phyloP scores from a whole-genome alignment of 2,113 vertebrate genomes.

The Vulpes vulpes region DNA sequence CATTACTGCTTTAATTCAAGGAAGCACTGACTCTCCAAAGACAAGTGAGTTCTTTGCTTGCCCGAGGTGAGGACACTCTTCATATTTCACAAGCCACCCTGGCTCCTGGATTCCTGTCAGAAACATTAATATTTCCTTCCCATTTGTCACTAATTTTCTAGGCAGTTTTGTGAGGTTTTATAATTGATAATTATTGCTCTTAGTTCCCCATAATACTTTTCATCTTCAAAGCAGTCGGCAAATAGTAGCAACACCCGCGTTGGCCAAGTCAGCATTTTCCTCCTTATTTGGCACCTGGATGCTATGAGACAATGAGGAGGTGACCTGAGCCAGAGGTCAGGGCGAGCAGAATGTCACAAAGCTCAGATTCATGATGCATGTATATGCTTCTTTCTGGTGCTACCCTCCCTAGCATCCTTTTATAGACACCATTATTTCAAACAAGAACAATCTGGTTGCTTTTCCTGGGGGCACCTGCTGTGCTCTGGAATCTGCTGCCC shows the following conservation, averaged over 20 bases:
- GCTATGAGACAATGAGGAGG: background rate
- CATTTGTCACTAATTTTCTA: conserved; percentile 16
- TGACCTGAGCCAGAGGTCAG: background rate
- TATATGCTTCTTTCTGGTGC: background rate
- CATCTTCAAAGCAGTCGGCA: conserved; percentile 51
- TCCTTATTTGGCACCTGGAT: background rate
- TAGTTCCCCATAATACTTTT: conserved; percentile 49
- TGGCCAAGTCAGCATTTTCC: background rate
- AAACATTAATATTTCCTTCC: conserved; percentile 34
- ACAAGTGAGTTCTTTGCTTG: background rate
- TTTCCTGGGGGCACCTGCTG: background rate
- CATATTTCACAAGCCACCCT: background rate
- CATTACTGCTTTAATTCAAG: background rate
- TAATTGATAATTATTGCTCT: conserved; percentile 48
- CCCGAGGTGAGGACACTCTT: background rate
- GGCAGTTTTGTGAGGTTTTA: conserved; percentile 35
- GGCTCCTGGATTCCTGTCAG: background rate
- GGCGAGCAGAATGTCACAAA: accelerated
- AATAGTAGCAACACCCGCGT: background rate
- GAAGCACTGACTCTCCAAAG: background rate
- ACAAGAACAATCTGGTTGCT: background rate
- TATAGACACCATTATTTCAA: background rate
- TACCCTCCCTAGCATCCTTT: background rate
- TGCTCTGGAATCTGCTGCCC: background rate
- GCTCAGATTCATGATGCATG: background rate